A percentile compares a stretch with the other conserved stretches of the same genome.
These are phyloP conservation scores for Bilobella aurantiaca DNA, from an alignment of 1,140 invertebrate genomes.

Conservation along the genomic window DNA sequence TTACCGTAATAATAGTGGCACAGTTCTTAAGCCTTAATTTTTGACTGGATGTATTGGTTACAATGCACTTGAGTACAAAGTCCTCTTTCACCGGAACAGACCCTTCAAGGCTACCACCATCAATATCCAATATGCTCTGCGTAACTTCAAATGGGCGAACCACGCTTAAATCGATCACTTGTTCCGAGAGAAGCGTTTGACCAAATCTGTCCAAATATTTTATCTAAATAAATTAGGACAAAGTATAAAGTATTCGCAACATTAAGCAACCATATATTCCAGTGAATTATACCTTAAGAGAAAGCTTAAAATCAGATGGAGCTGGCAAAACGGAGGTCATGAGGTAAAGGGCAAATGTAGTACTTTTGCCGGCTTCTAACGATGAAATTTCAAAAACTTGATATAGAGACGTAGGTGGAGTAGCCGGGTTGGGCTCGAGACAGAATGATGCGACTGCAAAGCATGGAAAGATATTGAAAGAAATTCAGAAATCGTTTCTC, in stretches of 20 bases:
- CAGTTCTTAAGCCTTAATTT: neutral
- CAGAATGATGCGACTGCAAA: neutral
- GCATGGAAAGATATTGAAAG: neutral
- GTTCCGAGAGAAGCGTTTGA: constrained; percentile 19
- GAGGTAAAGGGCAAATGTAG: constrained; percentile 12
- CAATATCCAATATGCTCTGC: neutral
- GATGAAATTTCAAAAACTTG: constrained; percentile 1
- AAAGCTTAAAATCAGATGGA: constrained; percentile 20
- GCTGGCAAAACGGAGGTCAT: constrained; percentile 5
- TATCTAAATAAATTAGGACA: constrained; percentile 7
- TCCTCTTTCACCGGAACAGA: constrained; percentile 11
- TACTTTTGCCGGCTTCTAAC: neutral
- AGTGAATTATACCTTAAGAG: constrained; percentile 23
- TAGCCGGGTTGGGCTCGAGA: neutral
- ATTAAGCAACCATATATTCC: too few species aligned
- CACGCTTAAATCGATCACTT: constrained; percentile 17
- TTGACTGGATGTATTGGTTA: constrained; percentile 21
- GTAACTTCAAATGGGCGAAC: constrained; percentile 20
- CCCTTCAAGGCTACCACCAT: constrained; percentile 11
- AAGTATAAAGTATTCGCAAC: too few species aligned
- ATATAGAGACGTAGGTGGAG: neutral
- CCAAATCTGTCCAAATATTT: constrained; percentile 21
- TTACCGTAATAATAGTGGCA: neutral
- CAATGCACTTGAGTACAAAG: constrained; percentile 13
- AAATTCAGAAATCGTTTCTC: neutral